phyloP scores from a whole-genome alignment of 2,888 invertebrate genomes.

The Epiblema foenella region DNA sequence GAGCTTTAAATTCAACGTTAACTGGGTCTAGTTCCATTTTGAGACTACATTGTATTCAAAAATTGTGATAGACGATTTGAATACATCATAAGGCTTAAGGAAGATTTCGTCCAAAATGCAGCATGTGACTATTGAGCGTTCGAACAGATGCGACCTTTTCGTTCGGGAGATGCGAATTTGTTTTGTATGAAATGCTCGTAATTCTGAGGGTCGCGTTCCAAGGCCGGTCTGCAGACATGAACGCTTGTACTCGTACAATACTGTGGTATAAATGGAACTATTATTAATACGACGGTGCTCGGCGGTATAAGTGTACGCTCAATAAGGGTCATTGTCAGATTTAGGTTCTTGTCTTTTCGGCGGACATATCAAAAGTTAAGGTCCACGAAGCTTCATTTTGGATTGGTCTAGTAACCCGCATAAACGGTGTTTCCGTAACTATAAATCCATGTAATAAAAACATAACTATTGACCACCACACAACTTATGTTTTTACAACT shows the following conservation, averaged over 20 bases:
- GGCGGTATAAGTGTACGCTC: too few species aligned
- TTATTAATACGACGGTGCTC: conserved; percentile 4
- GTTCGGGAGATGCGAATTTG: not conserved
- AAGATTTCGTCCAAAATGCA: not conserved
- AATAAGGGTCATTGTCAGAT: too few species aligned
- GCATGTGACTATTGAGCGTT: not conserved
- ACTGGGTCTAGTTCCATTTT: conserved; percentile 10
- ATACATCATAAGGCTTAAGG: conserved; percentile 11
- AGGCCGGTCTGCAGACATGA: conserved; percentile 25
- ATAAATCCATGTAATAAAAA: too few species aligned
- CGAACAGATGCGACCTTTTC: conserved; percentile 18
- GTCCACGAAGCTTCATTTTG: too few species aligned
- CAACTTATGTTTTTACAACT: too few species aligned
- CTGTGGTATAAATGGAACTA: conserved; percentile 7
- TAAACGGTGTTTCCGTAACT: too few species aligned
- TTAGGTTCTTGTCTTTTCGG: too few species aligned
- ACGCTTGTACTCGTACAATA: conserved; percentile 9
- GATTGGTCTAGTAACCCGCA: too few species aligned
- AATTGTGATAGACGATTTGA: conserved; percentile 25
- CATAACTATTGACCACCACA: too few species aligned
- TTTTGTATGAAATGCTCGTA: conserved; percentile 27
- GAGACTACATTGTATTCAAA: conserved; percentile 27
- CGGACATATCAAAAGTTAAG: too few species aligned
- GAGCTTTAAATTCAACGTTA: not conserved
- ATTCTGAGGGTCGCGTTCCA: conserved; percentile 29